Evolutionary conservation across 2,797 vertebrate genomes (phyloP).

Genomic region (Enteromius viviparus): DNA sequence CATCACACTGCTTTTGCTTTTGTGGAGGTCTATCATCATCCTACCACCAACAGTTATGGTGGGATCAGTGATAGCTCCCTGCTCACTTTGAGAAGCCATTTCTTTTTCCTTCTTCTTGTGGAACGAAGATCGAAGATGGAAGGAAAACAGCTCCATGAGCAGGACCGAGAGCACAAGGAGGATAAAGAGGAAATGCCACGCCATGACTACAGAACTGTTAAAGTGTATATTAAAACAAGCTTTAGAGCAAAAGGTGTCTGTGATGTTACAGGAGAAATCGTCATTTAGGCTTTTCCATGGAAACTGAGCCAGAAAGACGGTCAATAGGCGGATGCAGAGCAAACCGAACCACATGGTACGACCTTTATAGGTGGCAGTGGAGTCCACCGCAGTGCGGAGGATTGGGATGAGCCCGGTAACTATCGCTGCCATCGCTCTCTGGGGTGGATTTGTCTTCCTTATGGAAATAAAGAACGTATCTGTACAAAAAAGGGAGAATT

Average conservation of each 20-base stretch:
- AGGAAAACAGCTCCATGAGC: constrained; percentile 68
- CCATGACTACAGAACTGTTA: constrained; percentile 59
- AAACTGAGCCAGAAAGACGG: constrained; percentile 65
- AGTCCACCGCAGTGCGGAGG: constrained; percentile 67
- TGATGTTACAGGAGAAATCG: constrained; percentile 63
- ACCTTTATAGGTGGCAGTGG: constrained; percentile 66
- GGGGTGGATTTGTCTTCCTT: background rate
- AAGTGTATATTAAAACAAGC: constrained; percentile 65
- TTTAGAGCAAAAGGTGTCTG: constrained; percentile 35
- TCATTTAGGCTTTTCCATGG: constrained; percentile 64
- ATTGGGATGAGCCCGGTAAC: constrained; percentile 72
- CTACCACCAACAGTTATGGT: background rate
- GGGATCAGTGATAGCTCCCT: constrained; percentile 7
- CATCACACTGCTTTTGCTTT: constrained; percentile 51
- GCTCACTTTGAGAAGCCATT: constrained; percentile 39
- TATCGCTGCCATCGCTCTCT: constrained; percentile 62
- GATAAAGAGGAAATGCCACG: constrained; percentile 68
- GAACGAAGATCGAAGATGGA: constrained; percentile 54
- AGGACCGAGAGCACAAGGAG: constrained; percentile 64
- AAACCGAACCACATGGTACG: constrained; percentile 67
- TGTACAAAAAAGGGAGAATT: background rate
- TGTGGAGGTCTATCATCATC: constrained; percentile 63
- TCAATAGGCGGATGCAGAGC: constrained; percentile 64
- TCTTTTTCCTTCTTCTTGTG: constrained; percentile 47
- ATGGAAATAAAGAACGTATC: constrained; percentile 6